A percentile compares a stretch with the other conserved stretches of the same genome.
Evolutionary conservation across 2,113 vertebrate genomes (phyloP).

Genomic region (Microcebus jonahi): DNA sequence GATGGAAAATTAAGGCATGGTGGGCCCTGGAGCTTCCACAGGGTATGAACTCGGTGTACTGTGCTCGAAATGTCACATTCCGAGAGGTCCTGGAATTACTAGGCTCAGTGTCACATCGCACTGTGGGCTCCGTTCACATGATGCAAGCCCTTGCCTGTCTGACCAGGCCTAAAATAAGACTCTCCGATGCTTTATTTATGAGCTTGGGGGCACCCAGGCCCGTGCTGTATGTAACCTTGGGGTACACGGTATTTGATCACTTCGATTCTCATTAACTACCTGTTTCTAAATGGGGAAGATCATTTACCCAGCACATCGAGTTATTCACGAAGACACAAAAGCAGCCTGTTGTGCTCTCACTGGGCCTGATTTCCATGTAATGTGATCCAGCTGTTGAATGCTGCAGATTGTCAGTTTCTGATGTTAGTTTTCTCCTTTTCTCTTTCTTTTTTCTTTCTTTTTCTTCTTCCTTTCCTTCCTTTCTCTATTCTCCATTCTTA

Average conservation of each 20-base stretch:
- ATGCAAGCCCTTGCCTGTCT: conserved; percentile 82
- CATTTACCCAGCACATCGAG: conserved; percentile 64
- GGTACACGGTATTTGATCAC: conserved; percentile 76
- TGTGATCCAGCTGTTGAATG: conserved; percentile 70
- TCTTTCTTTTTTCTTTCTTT: neutral
- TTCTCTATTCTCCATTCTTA: neutral
- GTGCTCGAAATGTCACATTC: conserved; percentile 87
- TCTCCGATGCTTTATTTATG: conserved; percentile 83
- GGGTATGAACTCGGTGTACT: conserved; percentile 76
- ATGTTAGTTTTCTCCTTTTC: conserved; percentile 31
- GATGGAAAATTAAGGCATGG: conserved; percentile 67
- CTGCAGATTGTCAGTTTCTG: conserved; percentile 62
- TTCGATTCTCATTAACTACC: conserved; percentile 73
- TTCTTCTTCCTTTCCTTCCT: neutral
- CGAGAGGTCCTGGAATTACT: conserved; percentile 80
- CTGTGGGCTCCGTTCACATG: conserved; percentile 79
- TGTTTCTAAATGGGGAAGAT: conserved; percentile 75
- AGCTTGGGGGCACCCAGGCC: conserved; percentile 20
- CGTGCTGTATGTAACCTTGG: conserved; percentile 80
- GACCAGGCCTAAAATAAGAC: conserved; percentile 83
- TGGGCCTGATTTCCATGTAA: conserved; percentile 65
- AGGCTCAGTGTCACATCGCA: conserved; percentile 75
- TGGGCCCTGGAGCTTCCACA: conserved; percentile 41
- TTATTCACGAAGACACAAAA: conserved; percentile 71
- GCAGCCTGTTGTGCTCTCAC: conserved; percentile 52